Conservation (phyloP, 2,888 invertebrate genomes). For the Tenthredo notha region DNA sequence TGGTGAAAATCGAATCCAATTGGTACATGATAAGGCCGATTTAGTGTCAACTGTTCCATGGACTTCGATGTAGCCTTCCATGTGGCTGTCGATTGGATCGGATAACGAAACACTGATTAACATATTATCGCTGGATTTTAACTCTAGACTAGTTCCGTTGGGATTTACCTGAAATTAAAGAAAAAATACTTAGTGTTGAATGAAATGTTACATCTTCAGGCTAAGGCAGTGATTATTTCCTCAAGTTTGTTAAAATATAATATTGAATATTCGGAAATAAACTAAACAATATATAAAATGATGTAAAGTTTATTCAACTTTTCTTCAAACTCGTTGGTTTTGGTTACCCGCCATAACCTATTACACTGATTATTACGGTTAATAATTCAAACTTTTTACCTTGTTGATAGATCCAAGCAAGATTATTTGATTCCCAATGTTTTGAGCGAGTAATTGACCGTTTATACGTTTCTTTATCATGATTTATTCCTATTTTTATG, state of each 20-base stretch:
- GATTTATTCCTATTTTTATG: neutral
- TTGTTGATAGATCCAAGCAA: constrained; percentile 69
- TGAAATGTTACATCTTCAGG: neutral
- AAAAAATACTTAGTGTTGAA: neutral
- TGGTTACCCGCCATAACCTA: neutral
- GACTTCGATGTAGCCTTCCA: constrained; percentile 70
- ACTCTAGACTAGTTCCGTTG: constrained; percentile 67
- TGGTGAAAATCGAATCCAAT: constrained; percentile 64
- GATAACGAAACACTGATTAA: constrained; percentile 69
- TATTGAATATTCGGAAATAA: neutral
- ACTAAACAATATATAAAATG: neutral
- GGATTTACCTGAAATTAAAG: constrained; percentile 64
- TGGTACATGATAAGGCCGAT: constrained; percentile 67
- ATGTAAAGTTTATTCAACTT: neutral
- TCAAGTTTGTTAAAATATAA: neutral
- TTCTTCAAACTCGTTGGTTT: neutral
- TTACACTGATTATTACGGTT: neutral
- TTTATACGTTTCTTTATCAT: constrained; percentile 61
- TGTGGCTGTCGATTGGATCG: constrained; percentile 65
- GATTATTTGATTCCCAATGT: constrained; percentile 67
- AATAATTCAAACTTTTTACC: constrained; percentile 59
- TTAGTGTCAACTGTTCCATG: constrained; percentile 70
- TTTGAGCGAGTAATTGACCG: constrained; percentile 68
- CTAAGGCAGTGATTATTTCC: neutral
- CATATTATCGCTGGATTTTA: constrained; percentile 70